These are phyloP conservation scores for Leptinotarsa juncta DNA, from an alignment of 2,888 invertebrate species.

Conservation along the genomic window DNA sequence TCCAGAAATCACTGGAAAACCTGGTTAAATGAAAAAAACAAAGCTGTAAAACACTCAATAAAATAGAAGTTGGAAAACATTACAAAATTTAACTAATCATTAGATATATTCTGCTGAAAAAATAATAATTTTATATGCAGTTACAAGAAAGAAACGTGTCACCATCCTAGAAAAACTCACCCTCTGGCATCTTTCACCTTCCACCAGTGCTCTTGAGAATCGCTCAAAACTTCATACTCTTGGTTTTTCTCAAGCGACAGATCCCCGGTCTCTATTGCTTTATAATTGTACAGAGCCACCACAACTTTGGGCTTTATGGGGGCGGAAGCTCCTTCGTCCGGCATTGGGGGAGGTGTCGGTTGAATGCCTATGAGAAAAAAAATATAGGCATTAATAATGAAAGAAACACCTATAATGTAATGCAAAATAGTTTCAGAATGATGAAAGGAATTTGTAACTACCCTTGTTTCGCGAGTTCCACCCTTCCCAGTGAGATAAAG, in stretches of 20 bases:
- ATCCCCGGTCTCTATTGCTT: slow-evolving; percentile 90
- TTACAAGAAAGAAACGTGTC: background rate
- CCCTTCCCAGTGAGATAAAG: background rate
- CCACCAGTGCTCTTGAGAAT: slow-evolving; percentile 97
- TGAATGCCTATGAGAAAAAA: background rate
- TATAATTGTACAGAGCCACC: slow-evolving; percentile 90
- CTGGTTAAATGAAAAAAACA: no score
- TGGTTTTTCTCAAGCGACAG: slow-evolving; percentile 92
- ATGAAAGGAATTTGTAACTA: background rate
- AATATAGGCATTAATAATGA: no score
- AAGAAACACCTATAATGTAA: background rate
- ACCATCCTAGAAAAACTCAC: slow-evolving; percentile 55
- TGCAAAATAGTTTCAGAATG: background rate
- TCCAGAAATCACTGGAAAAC: no score
- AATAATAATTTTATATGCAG: no score
- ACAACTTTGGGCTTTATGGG: slow-evolving; percentile 78
- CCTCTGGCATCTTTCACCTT: slow-evolving; percentile 89
- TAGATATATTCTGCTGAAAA: no score
- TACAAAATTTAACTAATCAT: no score
- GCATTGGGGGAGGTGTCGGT: slow-evolving; percentile 12
- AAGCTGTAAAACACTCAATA: no score
- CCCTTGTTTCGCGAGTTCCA: background rate
- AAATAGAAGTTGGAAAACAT: no score
- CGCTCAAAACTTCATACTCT: slow-evolving; percentile 94
- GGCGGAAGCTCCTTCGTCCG: slow-evolving; percentile 1